A percentile compares a stretch with the other conserved stretches of the same genome.
These are phyloP conservation scores for Mesaphorura yosii DNA, from an alignment of 1,140 invertebrate species.

Conservation along the genomic window DNA sequence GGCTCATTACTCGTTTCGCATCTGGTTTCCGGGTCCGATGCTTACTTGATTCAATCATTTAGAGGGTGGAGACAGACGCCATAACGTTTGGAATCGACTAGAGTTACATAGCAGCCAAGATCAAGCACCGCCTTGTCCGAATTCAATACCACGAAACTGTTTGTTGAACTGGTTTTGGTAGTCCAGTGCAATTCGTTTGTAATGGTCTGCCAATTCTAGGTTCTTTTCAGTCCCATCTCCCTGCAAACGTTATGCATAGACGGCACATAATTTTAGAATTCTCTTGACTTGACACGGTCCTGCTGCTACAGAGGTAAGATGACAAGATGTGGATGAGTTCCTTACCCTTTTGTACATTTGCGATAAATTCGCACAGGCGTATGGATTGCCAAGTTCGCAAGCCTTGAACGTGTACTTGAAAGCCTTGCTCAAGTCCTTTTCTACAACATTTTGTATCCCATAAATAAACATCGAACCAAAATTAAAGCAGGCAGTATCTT, in stretches of 20 bases:
- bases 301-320: background rate
- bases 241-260: no score
- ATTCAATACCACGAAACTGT: slow-evolving; percentile 45
- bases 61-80: no score
- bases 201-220: slow-evolving; percentile 53
- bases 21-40: no score
- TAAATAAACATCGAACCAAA: slow-evolving; percentile 63
- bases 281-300: background rate
- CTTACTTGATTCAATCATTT: no score
- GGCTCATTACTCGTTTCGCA: no score
- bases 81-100: no score
- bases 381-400: slow-evolving; percentile 67
- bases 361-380: slow-evolving; percentile 74
- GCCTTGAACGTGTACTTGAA: slow-evolving; percentile 59
- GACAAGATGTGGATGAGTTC: no score
- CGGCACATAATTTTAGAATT: background rate
- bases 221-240: slow-evolving; percentile 56
- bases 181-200: slow-evolving; percentile 54
- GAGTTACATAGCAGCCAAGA: no score
- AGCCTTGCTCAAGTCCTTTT: slow-evolving; percentile 59
- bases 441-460: slow-evolving; percentile 53
- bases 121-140: slow-evolving; percentile 54
- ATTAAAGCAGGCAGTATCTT: slow-evolving; percentile 62
- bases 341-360: slow-evolving; percentile 52
- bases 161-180: slow-evolving; percentile 54